A percentile compares a stretch with the other conserved stretches of the same genome.
phyloP scores from a whole-genome alignment of 2,797 vertebrate genomes.

The Gadopsis bispinosus region DNA sequence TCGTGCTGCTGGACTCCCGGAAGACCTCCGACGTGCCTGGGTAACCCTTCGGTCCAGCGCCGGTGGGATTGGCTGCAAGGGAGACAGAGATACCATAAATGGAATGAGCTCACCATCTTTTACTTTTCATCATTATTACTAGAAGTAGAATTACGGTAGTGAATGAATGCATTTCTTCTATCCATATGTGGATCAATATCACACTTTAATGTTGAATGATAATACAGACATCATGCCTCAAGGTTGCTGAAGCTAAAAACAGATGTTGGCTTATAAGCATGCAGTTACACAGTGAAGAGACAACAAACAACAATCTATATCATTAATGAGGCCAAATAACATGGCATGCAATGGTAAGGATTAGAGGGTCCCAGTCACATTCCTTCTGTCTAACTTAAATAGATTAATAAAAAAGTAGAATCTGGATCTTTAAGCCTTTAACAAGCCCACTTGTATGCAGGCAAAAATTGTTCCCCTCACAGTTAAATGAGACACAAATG shows the following conservation, averaged over 20 bases:
- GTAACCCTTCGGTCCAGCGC: slow-evolving; percentile 88
- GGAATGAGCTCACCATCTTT: background rate
- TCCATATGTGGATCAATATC: slow-evolving; percentile 48
- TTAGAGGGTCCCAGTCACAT: background rate
- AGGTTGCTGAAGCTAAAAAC: slow-evolving; percentile 24
- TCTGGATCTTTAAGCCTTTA: slow-evolving; percentile 17
- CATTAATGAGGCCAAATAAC: slow-evolving; percentile 22
- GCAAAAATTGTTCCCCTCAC: background rate
- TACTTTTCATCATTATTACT: slow-evolving; percentile 17
- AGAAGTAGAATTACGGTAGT: slow-evolving; percentile 15
- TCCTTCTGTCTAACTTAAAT: slow-evolving; percentile 1
- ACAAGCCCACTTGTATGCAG: slow-evolving; percentile 9
- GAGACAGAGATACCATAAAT: slow-evolving; percentile 52
- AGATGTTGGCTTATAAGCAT: slow-evolving; percentile 28
- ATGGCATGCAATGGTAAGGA: background rate
- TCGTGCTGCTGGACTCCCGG: slow-evolving; percentile 96
- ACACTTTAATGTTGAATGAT: slow-evolving; percentile 27
- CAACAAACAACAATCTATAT: slow-evolving; percentile 13
- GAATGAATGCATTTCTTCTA: slow-evolving; percentile 26
- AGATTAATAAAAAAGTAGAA: slow-evolving; percentile 10
- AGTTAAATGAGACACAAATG: slow-evolving; percentile 22
- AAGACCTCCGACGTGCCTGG: slow-evolving; percentile 93
- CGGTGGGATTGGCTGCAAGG: slow-evolving; percentile 93
- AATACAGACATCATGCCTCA: slow-evolving; percentile 18
- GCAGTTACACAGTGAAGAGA: slow-evolving; percentile 25